A percentile compares a stretch with the other conserved stretches of the same genome.
Conservation (phyloP, 2,888 invertebrate species). For the Alloplasta piceator region DNA sequence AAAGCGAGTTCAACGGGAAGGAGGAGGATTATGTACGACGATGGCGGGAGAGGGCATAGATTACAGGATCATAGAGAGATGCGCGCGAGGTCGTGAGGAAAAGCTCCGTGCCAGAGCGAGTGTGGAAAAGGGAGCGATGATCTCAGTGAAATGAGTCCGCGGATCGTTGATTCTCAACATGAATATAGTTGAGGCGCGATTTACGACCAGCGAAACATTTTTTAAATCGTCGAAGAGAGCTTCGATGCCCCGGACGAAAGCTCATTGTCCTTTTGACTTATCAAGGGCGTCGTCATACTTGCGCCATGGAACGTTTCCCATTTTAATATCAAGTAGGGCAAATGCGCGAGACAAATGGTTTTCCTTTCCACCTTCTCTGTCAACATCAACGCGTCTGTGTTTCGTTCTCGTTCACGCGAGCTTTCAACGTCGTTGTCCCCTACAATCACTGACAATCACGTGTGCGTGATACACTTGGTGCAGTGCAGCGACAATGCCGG, state of each 20-base stretch:
- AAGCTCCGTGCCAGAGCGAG: not conserved
- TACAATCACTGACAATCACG: conserved; percentile 2
- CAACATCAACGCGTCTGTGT: not conserved
- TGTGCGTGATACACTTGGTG: conserved; percentile 13
- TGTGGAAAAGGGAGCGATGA: not conserved
- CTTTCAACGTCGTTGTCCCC: too few species aligned
- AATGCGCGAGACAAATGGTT: too few species aligned
- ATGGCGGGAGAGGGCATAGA: not conserved
- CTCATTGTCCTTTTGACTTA: too few species aligned
- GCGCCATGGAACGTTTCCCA: not conserved
- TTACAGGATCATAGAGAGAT: not conserved
- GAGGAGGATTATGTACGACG: not conserved
- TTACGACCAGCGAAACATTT: conserved; percentile 22
- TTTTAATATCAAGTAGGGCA: not conserved
- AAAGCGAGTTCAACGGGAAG: too few species aligned
- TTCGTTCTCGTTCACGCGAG: too few species aligned
- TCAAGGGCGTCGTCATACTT: not conserved
- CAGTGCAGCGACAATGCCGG: conserved; percentile 4
- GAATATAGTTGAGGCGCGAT: conserved; percentile 26
- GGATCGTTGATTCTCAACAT: conserved; percentile 15
- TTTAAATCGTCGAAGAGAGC: too few species aligned
- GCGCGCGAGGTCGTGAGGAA: not conserved
- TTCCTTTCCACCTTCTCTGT: too few species aligned
- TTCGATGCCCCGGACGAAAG: too few species aligned
- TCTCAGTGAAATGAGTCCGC: not conserved